Evolutionary conservation across 2,113 vertebrate genomes (phyloP).

Genomic region (Dinomys branickii): DNA sequence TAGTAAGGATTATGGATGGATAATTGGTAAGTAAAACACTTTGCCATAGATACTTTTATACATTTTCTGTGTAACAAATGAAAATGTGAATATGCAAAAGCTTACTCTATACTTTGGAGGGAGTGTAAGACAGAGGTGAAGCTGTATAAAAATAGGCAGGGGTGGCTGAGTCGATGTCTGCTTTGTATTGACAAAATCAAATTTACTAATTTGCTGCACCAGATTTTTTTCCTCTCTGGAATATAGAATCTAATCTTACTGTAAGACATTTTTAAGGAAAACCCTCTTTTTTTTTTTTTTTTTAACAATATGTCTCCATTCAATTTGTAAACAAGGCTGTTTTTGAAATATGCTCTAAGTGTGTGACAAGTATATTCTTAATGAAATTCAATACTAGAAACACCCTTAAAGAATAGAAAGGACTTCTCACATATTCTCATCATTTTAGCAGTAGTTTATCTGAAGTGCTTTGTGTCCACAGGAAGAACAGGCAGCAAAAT

Average conservation of each 20-base stretch:
- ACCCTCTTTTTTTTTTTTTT: neutral
- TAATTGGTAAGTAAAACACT: constrained; percentile 29
- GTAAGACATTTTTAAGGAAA: neutral
- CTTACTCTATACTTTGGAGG: neutral
- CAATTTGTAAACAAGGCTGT: neutral
- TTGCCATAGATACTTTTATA: constrained; percentile 3
- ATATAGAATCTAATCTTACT: constrained; percentile 10
- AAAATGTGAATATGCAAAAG: constrained; percentile 27
- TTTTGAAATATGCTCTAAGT: constrained; percentile 53
- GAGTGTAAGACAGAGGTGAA: neutral
- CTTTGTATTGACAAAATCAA: constrained; percentile 26
- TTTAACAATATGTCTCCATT: neutral
- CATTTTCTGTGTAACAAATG: constrained; percentile 27
- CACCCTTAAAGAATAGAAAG: constrained; percentile 36
- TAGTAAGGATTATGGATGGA: neutral
- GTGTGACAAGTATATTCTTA: constrained; percentile 41
- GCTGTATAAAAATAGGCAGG: neutral
- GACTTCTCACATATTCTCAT: constrained; percentile 17
- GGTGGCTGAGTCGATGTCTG: neutral
- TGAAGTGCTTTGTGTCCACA: constrained; percentile 81
- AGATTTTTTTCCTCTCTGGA: neutral
- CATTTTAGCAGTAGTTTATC: constrained; percentile 68
- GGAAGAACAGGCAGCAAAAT: constrained; percentile 98
- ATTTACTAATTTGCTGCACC: neutral
- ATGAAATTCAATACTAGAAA: constrained; percentile 53